Percentiles rank a stretch among this genome's conserved stretches.
These are phyloP conservation scores for Drosophila biarmipes DNA, from an alignment of 1,140 invertebrate genomes.

Conservation along the genomic window DNA sequence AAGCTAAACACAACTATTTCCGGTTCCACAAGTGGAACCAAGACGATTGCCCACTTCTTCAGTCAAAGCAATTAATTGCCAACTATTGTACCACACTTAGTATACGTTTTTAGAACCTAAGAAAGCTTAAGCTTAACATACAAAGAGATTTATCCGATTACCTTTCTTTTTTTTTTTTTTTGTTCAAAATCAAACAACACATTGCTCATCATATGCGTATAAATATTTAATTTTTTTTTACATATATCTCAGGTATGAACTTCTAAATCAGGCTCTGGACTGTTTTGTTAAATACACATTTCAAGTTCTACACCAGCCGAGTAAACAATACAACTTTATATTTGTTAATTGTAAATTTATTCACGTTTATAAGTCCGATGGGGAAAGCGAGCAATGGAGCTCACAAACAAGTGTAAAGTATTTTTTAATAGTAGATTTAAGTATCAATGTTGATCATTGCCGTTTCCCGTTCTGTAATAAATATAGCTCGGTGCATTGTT, in stretches of 20 bases:
- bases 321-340: not conserved
- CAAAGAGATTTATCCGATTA: too few species aligned
- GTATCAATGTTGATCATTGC: conserved; percentile 42
- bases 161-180: not conserved
- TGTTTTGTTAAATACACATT: conserved; percentile 6
- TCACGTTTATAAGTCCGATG: not conserved
- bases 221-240: not conserved
- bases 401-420: not conserved
- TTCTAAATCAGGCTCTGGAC: not conserved
- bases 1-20: conserved; percentile 43
- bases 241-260: not conserved
- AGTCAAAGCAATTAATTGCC: conserved; percentile 53
- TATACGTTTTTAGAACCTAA: not conserved
- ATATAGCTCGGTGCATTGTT: conserved; percentile 17
- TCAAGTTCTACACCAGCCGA: not conserved
- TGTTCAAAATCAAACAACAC: not conserved
- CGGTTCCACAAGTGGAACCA: conserved; percentile 27
- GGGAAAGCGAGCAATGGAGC: conserved; percentile 3
- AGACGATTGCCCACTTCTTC: conserved; percentile 75
- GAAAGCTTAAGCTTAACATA: not conserved
- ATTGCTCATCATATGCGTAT: not conserved
- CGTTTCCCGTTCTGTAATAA: conserved; percentile 9
- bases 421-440: conserved; percentile 11
- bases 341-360: not conserved
- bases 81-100: not conserved